Base-by-base conservation (phyloP, 2,113 vertebrate genomes). In the Seriola aureovittata region DNA sequence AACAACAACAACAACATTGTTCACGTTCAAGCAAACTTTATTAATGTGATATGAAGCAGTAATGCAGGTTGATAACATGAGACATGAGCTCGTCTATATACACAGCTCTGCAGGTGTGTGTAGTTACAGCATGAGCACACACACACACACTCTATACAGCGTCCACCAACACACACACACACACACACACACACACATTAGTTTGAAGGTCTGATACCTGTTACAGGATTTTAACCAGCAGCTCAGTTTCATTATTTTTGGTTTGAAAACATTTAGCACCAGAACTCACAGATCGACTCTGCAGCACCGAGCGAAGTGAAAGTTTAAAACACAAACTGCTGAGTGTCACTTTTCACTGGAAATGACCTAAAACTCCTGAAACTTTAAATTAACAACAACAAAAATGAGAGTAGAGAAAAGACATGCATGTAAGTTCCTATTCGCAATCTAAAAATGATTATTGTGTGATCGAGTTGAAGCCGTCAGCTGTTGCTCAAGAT, bases 21-120 rank as follows among this genome's bases (percentile, higher is more conserved):
- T 63, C 55, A 73, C 52, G 69, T 71, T 87, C 5, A 85, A 85
- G 80, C 80, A 84, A 84, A 80, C 65, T 89, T 90, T 90, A 90
- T 87, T 90, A 52, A 75, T 25, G 62, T 73, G 54, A 76, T 78
- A 82, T 34, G 46, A 81, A 76, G 72, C 73, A 75, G 62, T 55
- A 38, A 87, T 38, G 80, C 50, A 78, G 44, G 42, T 67, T 48
- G 36, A 70, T 62, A 55, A 59, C 36, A 71, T 57, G 42, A 81
- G 42, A 32, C 17, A n/a, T n/a, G 77, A 62, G 57, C 67, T 70
- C 0, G 50, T 12, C 25, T 72, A 46, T 75, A 42, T 46, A 42
- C 8, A 8, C 85, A 89, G 78, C 78, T 86, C 70, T 78, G 64
- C 73, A 40, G 73, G 36, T 23, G 19, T 25, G 74, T 65, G 59